Evolutionary conservation across 2,113 vertebrate genomes (phyloP).

Genomic region (Vulpes vulpes): DNA sequence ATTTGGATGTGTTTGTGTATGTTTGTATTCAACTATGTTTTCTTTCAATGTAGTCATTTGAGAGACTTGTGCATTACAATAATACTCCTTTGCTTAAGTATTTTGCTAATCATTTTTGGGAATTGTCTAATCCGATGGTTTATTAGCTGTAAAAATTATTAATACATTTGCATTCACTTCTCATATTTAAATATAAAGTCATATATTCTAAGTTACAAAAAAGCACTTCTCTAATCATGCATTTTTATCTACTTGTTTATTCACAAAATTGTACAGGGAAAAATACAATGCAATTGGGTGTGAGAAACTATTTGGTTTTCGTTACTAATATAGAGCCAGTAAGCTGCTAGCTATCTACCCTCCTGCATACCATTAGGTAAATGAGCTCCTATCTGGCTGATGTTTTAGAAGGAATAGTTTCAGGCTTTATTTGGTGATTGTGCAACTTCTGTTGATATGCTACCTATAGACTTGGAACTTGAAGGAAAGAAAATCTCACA

Average conservation of each 20-base stretch:
- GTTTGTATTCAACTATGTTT: neutral
- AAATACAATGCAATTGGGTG: neutral
- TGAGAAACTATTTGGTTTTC: conserved; percentile 47
- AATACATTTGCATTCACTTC: neutral
- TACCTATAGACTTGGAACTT: neutral
- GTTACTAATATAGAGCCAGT: neutral
- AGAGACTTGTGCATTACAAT: neutral
- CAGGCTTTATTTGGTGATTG: neutral
- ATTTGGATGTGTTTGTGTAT: neutral
- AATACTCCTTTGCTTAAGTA: neutral
- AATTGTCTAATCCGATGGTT: neutral
- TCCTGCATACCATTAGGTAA: neutral
- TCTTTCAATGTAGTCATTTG: neutral
- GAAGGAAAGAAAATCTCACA: neutral
- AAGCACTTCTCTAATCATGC: neutral
- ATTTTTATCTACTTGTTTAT: neutral
- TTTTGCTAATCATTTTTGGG: neutral
- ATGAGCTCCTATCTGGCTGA: neutral
- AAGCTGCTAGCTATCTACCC: neutral
- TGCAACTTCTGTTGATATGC: neutral
- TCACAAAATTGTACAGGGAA: neutral
- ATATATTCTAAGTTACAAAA: neutral
- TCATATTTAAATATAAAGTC: neutral
- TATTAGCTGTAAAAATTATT: neutral
- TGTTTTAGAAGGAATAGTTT: neutral